These are phyloP conservation scores for Orthosia incerta DNA, from an alignment of 2,888 invertebrate species.

Conservation along the genomic window DNA sequence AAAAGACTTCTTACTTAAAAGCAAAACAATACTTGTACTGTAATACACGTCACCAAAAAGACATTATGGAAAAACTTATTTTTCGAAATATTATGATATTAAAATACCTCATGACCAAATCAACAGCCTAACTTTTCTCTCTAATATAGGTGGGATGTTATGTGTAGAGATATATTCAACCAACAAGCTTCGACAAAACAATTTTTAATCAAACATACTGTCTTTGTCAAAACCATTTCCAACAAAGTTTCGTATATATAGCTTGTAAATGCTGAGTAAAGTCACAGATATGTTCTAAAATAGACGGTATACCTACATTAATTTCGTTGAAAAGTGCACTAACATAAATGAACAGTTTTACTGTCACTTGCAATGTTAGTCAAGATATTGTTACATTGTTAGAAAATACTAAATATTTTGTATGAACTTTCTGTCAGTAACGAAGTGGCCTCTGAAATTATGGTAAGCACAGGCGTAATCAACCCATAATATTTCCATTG, in stretches of 20 bases:
- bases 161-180: too few species aligned
- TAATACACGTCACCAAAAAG: too few species aligned
- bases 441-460: neutral
- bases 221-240: neutral
- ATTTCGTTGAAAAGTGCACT: conserved; percentile 11
- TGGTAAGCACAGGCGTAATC: neutral
- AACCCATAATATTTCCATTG: too few species aligned
- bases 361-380: too few species aligned
- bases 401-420: neutral
- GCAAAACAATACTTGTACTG: too few species aligned
- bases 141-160: too few species aligned
- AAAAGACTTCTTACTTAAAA: too few species aligned
- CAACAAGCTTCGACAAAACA: neutral
- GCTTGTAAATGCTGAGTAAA: neutral
- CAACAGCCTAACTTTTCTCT: too few species aligned
- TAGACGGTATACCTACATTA: neutral
- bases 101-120: too few species aligned
- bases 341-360: neutral
- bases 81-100: too few species aligned
- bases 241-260: conserved; percentile 14
- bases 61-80: too few species aligned
- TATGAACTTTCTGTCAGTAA: neutral
- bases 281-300: neutral
- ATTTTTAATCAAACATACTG: neutral
- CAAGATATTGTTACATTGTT: neutral